Base-by-base conservation (phyloP, 2,113 vertebrate genomes). In the Aspiorhynchus laticeps region DNA sequence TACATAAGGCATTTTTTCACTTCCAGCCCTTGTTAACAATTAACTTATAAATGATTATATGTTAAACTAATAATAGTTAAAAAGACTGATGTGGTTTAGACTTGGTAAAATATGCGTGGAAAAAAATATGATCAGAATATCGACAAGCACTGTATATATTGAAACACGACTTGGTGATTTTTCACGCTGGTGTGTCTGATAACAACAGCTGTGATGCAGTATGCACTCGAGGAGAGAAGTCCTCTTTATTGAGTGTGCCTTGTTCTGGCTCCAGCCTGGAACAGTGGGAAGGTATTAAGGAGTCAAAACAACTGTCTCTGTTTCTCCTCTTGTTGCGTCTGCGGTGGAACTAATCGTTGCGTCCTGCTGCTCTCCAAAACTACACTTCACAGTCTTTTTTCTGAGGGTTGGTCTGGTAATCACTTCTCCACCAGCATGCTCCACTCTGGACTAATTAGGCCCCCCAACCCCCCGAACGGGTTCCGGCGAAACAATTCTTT, bases 391-490 rank as follows among this genome's bases (percentile, higher is more conserved):
- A 31, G 10, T 11, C 65, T 33, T 89, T 80, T 84, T 84, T 81
- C 26, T 82, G 90, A 63, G 41, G 88, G 85, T 88, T 92, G 86
- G 86, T 91, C 82, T 92, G 59, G 91, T 93, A 95, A 94, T 94
- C 91, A 74, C 82, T 90, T 92, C 89, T 90, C 90, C 88, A 87
- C 89, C 93, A 94, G 91, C 93, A 94, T 90, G 51, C 86, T 85
- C 88, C 90, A 84, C 88, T 86, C 87, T 86, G 89, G 90, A 90
- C 91, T 94, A 94, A 95, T 94, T 94, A 94, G 94, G 92, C 88
- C 93, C 88, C 88, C 48, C 61, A 67, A 24, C 91, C 93, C 92
- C 83, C 89, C 91, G 90, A 93, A 93, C 89, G 84, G 80, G 85
- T 92, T 89, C 90, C 24, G 74, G 59, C 85, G 90, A 91, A 92